Evolutionary conservation across 2,113 vertebrate species (phyloP).

Genomic region (Cynoglossus semilaevis): DNA sequence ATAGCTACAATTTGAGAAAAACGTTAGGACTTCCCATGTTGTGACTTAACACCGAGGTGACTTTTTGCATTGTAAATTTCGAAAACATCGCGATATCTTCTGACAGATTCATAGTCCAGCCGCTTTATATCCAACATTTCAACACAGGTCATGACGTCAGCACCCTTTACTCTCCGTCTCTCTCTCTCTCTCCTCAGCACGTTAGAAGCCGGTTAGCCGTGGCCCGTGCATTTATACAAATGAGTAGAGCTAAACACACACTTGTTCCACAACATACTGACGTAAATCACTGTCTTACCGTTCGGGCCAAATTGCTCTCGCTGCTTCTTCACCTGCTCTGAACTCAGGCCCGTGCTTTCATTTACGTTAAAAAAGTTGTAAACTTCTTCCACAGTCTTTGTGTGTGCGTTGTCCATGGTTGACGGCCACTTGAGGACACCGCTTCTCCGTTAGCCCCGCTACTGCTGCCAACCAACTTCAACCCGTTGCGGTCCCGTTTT

Average conservation of each 20-base stretch:
- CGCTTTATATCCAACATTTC: constrained; percentile 16
- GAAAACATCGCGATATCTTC: background rate
- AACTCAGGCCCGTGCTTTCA: constrained; percentile 92
- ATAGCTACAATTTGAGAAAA: no score
- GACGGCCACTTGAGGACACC: constrained; percentile 57
- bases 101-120: background rate
- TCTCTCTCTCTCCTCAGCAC: constrained; percentile 13
- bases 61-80: no score
- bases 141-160: constrained; percentile 58
- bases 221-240: constrained; percentile 25
- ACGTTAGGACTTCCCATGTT: no score
- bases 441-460: constrained; percentile 18
- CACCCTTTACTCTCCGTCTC: no score
- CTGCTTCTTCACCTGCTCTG: constrained; percentile 92
- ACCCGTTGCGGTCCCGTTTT: constrained; percentile 25
- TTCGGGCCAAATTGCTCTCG: constrained; percentile 92
- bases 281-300: constrained; percentile 77
- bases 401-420: constrained; percentile 97
- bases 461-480: constrained; percentile 44
- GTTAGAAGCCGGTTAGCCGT: constrained; percentile 7
- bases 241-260: background rate
- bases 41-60: no score
- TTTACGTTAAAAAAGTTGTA: constrained; percentile 91
- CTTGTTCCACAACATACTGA: background rate
- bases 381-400: constrained; percentile 98